Base-by-base conservation (phyloP, 2,797 vertebrate species). In the Peromyscus attwateri region DNA sequence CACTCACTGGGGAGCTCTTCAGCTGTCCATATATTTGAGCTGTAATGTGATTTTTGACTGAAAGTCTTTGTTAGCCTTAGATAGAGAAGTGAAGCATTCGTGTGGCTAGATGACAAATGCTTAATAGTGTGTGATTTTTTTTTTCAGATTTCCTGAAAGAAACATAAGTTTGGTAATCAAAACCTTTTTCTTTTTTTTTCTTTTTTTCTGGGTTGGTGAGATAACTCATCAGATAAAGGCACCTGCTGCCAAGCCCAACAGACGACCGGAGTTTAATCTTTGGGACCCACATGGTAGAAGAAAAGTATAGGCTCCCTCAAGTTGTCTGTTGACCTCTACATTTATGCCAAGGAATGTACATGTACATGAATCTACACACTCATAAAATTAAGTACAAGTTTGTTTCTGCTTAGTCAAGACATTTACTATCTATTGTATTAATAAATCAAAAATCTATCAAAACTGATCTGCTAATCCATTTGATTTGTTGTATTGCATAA, bases 401-500 rank as follows among this genome's bases (percentile, higher is more conserved):
- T 23, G 3, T 89, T 94, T 95, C 40, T 94, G 14, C 23, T 75
- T 19, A 55, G 13, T 31, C 68, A 60, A 80, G 31, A 17, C 25
- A 34, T 76, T 17, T 89, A 55, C 0, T 76, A 11, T 71, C 19
- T 90, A 23, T 23, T 84, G 8, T 10, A 90, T 77, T 57, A 68
- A 75, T n/a, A 80, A 79, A 73, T 37, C 21, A 90, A 84, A 85
- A 27, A 11, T 0, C 3, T 52, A 87, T 81, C 80, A 84, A 83
- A 91, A 57, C 31, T 55, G 10, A 87, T 60, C 31, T 83, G 46
- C 66, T 89, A 89, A 92, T 89, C 31, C 40, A 19, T 91, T 92
- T 96, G 83, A 93, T 68, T 94, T 75, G 95, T 1, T 76, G 19
- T 85, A 37, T 68, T 55, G 43, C 29, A 85, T 29, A 83, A 95